Percentiles rank a stretch among this genome's conserved stretches.
These are phyloP conservation scores for Scomber scombrus DNA, from an alignment of 2,113 vertebrate species.

Conservation along the genomic window DNA sequence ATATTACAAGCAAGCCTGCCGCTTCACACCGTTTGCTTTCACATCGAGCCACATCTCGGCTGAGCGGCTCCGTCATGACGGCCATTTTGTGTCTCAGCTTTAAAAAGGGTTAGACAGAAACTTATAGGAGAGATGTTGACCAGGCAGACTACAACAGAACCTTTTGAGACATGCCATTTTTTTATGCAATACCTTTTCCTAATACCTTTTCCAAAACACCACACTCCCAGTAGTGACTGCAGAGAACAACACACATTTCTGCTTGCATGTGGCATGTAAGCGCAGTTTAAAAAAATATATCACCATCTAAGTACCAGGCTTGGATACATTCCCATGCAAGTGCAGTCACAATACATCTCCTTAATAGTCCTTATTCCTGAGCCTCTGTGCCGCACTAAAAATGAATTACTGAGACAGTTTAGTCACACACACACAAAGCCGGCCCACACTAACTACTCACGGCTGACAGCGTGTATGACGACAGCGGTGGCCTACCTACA, in stretches of 20 bases:
- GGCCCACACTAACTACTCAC: not conserved
- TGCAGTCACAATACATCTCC: conserved; percentile 16
- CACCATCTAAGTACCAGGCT: not conserved
- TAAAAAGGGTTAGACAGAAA: not conserved
- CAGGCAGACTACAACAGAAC: not conserved
- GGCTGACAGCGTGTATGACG: conserved; percentile 12
- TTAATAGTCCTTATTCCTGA: conserved; percentile 4
- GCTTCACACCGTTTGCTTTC: conserved; percentile 12
- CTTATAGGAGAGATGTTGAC: not conserved
- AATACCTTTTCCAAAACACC: not conserved
- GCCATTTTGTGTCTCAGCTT: not conserved
- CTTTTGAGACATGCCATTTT: not conserved
- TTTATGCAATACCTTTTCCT: not conserved
- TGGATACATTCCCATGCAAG: not conserved
- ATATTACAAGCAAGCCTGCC: not conserved
- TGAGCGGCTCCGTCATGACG: not conserved
- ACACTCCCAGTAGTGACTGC: not conserved
- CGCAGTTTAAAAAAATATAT: not conserved
- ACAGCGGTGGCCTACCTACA: not conserved
- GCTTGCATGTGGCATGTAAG: conserved; percentile 13
- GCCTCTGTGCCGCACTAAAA: conserved; percentile 28
- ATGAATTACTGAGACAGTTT: conserved; percentile 31
- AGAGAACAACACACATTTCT: conserved; percentile 8
- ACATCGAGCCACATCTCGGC: not conserved
- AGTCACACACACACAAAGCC: not conserved